Base-by-base conservation (phyloP, 2,797 vertebrate genomes). In the Helostoma temminkii region DNA sequence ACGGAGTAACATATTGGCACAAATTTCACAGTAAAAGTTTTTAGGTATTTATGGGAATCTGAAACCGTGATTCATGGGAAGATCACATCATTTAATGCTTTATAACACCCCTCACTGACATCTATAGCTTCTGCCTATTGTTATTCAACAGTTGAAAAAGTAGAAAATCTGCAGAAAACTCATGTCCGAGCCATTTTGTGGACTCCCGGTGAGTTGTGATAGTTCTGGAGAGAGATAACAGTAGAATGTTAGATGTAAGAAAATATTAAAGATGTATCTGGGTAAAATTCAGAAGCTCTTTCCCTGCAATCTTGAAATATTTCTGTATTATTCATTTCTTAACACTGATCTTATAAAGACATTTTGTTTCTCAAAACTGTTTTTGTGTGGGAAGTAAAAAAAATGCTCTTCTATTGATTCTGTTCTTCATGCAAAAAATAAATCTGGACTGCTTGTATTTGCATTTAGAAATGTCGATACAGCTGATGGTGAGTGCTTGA, bases 151-250 rank as follows among this genome's bases (percentile, higher is more conserved):
- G 56, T 25, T 70, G 59, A 60, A 58, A 67, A 52, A 60, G 37
- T 49, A 66, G 19, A 64, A 72, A 78, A 11, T 9, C 24, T 54
- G 52, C 41, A 61, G 61, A 34, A 56, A 14, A 58, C 68, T 93
- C 91, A 93, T 84, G 90, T 91, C 14, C 94, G 88, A 21, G 92
- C 92, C 92, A 95, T 78, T 90, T 95, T 95, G 83, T 94, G 94
- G 63, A 95, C 85, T 46, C 94, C 94, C 3, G 90, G 89, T 26
- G 83, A 88, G 76, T 93, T 93, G 52, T 94, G 87, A 80, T 93
- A 93, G 63, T 92, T 94, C 94, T 95, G 50, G 42, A 48, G 69
- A 75, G 16, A 76, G 52, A 74, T 24, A 37, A 37, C 10, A 37
- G 36, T 9, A 19, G 39, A 19, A 3, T 14, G 12, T 37, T 37